These are phyloP conservation scores for Ochropleura leucogaster DNA, from an alignment of 2,888 invertebrate species.

Conservation along the genomic window DNA sequence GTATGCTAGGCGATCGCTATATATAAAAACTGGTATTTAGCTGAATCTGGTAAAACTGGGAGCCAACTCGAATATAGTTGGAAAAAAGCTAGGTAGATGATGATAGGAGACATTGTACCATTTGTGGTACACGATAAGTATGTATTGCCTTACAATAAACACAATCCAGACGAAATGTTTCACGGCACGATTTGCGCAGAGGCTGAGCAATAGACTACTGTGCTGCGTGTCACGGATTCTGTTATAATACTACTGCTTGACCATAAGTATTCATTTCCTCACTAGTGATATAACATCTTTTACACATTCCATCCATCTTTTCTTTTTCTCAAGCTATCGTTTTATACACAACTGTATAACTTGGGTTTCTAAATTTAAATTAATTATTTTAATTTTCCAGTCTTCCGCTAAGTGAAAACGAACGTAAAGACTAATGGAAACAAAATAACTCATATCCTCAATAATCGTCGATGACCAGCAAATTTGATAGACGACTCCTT, in stretches of 20 bases:
- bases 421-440: background rate
- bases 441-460: constrained; percentile 4
- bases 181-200: too few relatives aligned
- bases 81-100: too few relatives aligned
- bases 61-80: too few relatives aligned
- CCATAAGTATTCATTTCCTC: too few relatives aligned
- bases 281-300: too few relatives aligned
- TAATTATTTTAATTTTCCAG: background rate
- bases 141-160: too few relatives aligned
- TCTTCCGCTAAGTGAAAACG: background rate
- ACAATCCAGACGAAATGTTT: background rate
- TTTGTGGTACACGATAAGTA: background rate
- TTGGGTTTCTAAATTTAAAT: background rate
- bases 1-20: too few relatives aligned
- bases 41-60: too few relatives aligned
- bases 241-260: too few relatives aligned
- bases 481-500: background rate
- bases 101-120: background rate
- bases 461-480: background rate
- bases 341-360: background rate
- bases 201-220: too few relatives aligned
- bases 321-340: background rate
- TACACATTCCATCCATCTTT: background rate
- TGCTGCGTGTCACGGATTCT: too few relatives aligned
- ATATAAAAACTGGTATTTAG: too few relatives aligned